Base-by-base conservation (phyloP, 1,140 invertebrate species). In the Aleiodes sp. region DNA sequence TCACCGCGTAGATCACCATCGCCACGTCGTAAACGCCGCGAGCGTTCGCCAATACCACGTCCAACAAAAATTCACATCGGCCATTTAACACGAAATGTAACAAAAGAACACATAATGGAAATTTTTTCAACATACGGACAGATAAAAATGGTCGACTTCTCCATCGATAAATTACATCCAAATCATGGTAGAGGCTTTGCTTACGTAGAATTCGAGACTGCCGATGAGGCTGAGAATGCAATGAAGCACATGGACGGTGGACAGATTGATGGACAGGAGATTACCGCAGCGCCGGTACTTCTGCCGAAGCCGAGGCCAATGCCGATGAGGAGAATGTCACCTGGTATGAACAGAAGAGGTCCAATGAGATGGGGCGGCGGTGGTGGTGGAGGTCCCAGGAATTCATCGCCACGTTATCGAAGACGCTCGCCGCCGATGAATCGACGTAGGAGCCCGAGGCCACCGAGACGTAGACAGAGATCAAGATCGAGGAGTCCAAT, bases 181-280 rank as follows among this genome's bases (percentile, higher is more conserved):
- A 92, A 94, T 80, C 89, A 96, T 72, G 93, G 94, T 21, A 89
- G 94, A 26, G 96, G 97, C 12, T 96, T 96, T 87, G 96, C 95
- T 6, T 99, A 98, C 83, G 93, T 99, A 6, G 97, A 99, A 78
- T 99, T 94, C 86, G 92, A 92, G 73, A 97, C 92, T 68, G 87
- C 95, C 0, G 97, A 98, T 77, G 96, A 98, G 85, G 97, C 97
- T 31, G 96, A 98, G 85, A 97, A 97, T 87, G 98, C 98, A 0
- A 96, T 99, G 91, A 99, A 98, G 85, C 96, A 99, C 77, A 99
- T 99, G 98, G 97, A 99, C 88, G 98, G 98, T 83, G 98, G 92
- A 31, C 93, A 94, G 86, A 92, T 94, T 74, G 93, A 94, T 88
- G 96, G 96, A 14, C 96, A 98, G 82, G 96, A 98, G 87, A 95